Base-by-base conservation (phyloP, 2,888 invertebrate genomes). In the Ligdia adustata region DNA sequence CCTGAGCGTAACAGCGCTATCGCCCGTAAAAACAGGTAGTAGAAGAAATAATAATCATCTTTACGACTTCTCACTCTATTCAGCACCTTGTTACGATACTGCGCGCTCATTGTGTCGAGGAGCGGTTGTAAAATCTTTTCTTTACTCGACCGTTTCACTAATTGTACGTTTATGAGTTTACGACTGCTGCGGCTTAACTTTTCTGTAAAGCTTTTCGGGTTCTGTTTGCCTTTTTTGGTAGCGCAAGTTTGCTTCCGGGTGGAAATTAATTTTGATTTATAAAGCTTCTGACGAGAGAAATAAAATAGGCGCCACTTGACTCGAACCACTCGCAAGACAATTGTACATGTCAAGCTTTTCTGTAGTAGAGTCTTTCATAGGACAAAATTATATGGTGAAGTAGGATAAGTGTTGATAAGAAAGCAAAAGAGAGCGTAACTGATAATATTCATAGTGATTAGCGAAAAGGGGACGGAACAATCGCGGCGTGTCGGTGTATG, bases 1-100 rank as follows among this genome's bases (percentile, higher is more conserved):
- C 52, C 66, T 57, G 79, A 90, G 61, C 61, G 85, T 69, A 79
- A 89, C 64, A 71, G 79, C 66, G 64, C 67, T 62, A 79, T 67
- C 69, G 72, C 79, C 84, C 89, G 86, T 88, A 90, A 90, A 90
- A 91, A 90, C 90, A 90, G 91, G 90, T 90, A 90, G 90, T 91
- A 90, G 90, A 89, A 88, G 90, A 91, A 90, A 91, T 91, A 91
- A 91, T 91, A 90, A 90, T 91, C 90, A 91, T 89, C 88, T 91
- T 91, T 91, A 91, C 82, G 89, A 90, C 89, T 90, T 91, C 90
- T 91, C 91, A 90, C 90, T 91, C 91, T 91, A 91, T 91, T 90
- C 89, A 88, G 90, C 90, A 89, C 89, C 89, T 90, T 90, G 89
- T 90, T 89, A 90, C 88, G 88, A 88, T 89, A 88, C 83, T 88